Evolutionary conservation across 2,888 invertebrate genomes (phyloP).

Genomic region (Ormyrus nitidulus): DNA sequence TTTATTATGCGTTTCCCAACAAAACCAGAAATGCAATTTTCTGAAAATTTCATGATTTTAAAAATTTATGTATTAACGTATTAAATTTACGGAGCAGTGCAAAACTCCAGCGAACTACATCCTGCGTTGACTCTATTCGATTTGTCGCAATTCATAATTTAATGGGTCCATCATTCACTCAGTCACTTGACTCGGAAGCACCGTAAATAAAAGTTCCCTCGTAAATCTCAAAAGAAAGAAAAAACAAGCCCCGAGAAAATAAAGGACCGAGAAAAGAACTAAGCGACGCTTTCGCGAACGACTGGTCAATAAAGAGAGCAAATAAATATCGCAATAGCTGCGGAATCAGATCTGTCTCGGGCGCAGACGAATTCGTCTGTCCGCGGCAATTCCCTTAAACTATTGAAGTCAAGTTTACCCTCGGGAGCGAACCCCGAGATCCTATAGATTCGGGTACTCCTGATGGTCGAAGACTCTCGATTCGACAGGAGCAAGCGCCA

Average conservation of each 20-base stretch:
- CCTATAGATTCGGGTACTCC: not conserved
- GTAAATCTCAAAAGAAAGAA: slow-evolving; percentile 2
- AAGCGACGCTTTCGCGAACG: not conserved
- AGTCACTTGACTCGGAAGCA: not conserved
- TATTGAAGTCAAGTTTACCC: slow-evolving; percentile 69
- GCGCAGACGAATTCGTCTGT: slow-evolving; percentile 63
- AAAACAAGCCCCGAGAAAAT: slow-evolving; percentile 48
- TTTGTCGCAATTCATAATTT: slow-evolving; percentile 25
- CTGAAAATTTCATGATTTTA: too few relatives aligned
- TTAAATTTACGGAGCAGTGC: too few relatives aligned
- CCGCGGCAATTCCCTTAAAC: slow-evolving; percentile 68
- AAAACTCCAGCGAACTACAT: too few relatives aligned
- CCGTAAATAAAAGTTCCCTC: slow-evolving; percentile 32
- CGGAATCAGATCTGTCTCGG: slow-evolving; percentile 64
- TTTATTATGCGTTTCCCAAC: too few relatives aligned
- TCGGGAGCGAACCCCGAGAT: slow-evolving; percentile 55
- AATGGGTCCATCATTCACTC: slow-evolving; percentile 15
- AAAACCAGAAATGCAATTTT: too few relatives aligned
- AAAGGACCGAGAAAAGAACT: slow-evolving; percentile 22
- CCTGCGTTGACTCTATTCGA: not conserved
- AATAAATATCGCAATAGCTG: slow-evolving; percentile 67
- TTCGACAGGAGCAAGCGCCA: not conserved
- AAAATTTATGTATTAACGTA: too few relatives aligned
- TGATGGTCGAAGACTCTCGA: not conserved
- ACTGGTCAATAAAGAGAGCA: slow-evolving; percentile 52